Base-by-base conservation (phyloP, 2,797 vertebrate species). In the Brotula barbata region DNA sequence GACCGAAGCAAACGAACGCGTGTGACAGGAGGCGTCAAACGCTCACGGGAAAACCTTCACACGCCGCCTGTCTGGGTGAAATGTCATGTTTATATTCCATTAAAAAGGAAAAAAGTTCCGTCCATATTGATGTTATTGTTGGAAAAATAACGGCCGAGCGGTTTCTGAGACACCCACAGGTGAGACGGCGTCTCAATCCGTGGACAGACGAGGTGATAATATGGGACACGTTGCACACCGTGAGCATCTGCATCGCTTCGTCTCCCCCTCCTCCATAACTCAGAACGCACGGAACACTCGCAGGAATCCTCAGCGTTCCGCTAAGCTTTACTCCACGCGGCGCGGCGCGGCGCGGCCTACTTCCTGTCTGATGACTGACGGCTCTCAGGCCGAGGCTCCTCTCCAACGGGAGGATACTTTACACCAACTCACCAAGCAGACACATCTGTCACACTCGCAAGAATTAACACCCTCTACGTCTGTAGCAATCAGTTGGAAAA, bases 201-300 rank as follows among this genome's bases (percentile, higher is more conserved):
- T 12, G 50, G 56, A 69, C 64, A 42, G 64, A 71, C 48, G 46
- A 63, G 33, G 43, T n/a, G 53, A 46, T 40, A 58, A 23, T 20
- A 22, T 2, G 2, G 50, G 67, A 71, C 52, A 20, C 68, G 56
- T 41, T 15, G 45, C 54, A 64, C 52, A 69, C 28, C 33, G 36
- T 20, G 48, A 75, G 25, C 68, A 75, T 74, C 66, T 74, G 46
- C 62, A 58, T 15, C 62, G 41, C 49, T 17, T 16, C 16, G 12
- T 28, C 47, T 36, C 31, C 41, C 55, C 54, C 52, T 52, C 41
- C 15, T 12, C 47, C 47, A 28, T 20, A n/a, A n/a, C n/a, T n/a
- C n/a, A n/a, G n/a, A n/a, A n/a, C n/a, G n/a, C n/a, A n/a, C n/a
- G n/a, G n/a, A n/a, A n/a, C n/a, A n/a, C n/a, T n/a, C n/a, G 13